Conservation (phyloP, 2,888 invertebrate genomes). For the Hylaea fasciaria region DNA sequence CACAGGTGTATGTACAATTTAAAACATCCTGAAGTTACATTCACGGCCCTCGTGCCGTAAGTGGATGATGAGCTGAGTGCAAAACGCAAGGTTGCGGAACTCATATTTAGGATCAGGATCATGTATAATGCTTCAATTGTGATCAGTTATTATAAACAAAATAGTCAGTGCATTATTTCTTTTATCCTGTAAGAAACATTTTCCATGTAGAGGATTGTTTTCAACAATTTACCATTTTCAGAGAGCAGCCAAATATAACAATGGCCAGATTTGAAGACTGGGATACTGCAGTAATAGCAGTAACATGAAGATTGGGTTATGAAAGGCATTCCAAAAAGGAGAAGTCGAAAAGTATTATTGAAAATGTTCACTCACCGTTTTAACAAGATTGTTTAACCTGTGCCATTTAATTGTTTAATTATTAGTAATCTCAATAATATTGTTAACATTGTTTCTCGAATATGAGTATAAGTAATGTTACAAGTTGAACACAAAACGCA, state of each 20-base stretch:
- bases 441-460: constrained; percentile 56
- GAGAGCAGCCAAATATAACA: constrained; percentile 77
- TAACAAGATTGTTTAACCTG: constrained; percentile 62
- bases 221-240: constrained; percentile 51
- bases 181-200: too few species aligned
- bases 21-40: too few species aligned
- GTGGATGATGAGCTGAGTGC: too few species aligned
- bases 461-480: constrained; percentile 40
- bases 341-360: constrained; percentile 45
- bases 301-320: constrained; percentile 35
- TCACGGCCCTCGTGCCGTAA: too few species aligned
- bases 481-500: constrained; percentile 42
- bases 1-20: too few species aligned
- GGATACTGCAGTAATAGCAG: constrained; percentile 20
- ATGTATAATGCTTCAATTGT: too few species aligned
- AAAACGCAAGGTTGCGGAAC: too few species aligned
- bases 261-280: constrained; percentile 42
- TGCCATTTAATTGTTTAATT: constrained; percentile 63
- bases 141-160: too few species aligned
- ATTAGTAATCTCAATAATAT: constrained; percentile 56
- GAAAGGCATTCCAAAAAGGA: constrained; percentile 51
- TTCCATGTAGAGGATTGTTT: background rate
- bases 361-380: constrained; percentile 54
- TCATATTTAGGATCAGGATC: too few species aligned
- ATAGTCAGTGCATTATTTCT: too few species aligned